phyloP scores from a whole-genome alignment of 2,888 invertebrate species.

The Hemithea aestivaria region DNA sequence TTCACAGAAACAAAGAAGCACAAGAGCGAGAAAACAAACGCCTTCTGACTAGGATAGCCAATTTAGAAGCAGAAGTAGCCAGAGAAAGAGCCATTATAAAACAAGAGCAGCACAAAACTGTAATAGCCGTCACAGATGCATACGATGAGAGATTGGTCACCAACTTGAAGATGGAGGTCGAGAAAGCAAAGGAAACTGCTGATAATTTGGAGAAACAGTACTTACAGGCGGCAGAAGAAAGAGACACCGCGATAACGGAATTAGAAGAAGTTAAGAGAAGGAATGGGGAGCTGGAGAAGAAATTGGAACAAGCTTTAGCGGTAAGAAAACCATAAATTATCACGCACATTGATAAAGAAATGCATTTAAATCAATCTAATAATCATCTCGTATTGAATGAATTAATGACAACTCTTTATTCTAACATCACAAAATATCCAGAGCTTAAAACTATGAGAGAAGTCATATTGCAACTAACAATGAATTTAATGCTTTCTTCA shows the following conservation, averaged over 20 bases:
- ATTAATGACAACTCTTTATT: too few species aligned
- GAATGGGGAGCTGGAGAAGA: slow-evolving; percentile 87
- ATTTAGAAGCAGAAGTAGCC: slow-evolving; percentile 89
- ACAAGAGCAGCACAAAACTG: slow-evolving; percentile 74
- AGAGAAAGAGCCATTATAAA: slow-evolving; percentile 81
- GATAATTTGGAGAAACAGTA: slow-evolving; percentile 91
- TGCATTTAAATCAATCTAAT: too few species aligned
- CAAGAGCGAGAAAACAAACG: slow-evolving; percentile 92
- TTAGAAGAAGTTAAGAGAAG: slow-evolving; percentile 89
- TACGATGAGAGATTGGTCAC: slow-evolving; percentile 83
- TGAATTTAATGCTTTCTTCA: slow-evolving; percentile 31
- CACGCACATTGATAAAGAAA: too few species aligned
- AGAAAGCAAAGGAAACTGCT: slow-evolving; percentile 86
- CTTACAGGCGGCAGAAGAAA: slow-evolving; percentile 85
- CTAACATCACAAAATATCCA: too few species aligned
- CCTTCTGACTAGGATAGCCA: slow-evolving; percentile 86
- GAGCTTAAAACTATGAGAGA: too few species aligned
- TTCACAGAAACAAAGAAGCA: slow-evolving; percentile 86
- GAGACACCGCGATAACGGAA: slow-evolving; percentile 86
- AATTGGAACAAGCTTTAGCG: slow-evolving; percentile 83
- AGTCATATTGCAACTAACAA: too few species aligned
- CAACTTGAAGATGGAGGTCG: slow-evolving; percentile 86
- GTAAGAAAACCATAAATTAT: slow-evolving; percentile 47
- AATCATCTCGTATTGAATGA: too few species aligned
- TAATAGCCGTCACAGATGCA: slow-evolving; percentile 74